Evolutionary conservation across 2,113 vertebrate species (phyloP).

Genomic region (Triplophysa tibetana): DNA sequence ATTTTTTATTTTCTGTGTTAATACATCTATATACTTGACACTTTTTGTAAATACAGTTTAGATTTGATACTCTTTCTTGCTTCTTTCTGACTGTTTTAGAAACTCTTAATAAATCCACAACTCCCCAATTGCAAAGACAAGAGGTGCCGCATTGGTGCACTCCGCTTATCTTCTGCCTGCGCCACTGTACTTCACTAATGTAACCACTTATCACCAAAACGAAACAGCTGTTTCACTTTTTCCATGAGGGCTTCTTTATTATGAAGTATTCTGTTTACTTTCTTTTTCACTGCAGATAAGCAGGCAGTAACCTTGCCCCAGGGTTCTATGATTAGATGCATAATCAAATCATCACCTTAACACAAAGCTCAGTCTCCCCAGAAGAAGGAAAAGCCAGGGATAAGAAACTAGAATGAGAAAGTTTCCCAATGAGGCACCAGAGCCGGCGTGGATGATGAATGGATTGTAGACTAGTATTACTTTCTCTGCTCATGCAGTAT

Average conservation of each 20-base stretch:
- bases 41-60: no score
- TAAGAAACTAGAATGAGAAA: background rate
- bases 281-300: slow-evolving; percentile 6
- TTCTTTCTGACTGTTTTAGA: no score
- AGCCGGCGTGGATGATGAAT: slow-evolving; percentile 58
- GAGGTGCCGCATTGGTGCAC: no score
- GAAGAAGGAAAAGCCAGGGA: background rate
- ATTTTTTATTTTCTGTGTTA: no score
- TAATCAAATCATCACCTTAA: slow-evolving; percentile 55
- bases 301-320: slow-evolving; percentile 14
- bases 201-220: no score
- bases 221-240: background rate
- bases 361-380: background rate
- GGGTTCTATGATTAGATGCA: slow-evolving; percentile 58
- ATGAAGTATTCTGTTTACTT: background rate
- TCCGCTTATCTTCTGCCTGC: no score
- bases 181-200: no score
- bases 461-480: slow-evolving; percentile 50
- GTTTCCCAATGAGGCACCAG: slow-evolving; percentile 39
- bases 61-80: no score
- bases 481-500: slow-evolving; percentile 40
- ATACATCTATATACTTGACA: no score
- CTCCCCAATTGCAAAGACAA: no score
- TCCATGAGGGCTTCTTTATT: no score
- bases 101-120: no score